Percentiles rank a stretch among this genome's conserved stretches.
phyloP scores from a whole-genome alignment of 2,888 invertebrate species.

The Orchesella flavescens region DNA sequence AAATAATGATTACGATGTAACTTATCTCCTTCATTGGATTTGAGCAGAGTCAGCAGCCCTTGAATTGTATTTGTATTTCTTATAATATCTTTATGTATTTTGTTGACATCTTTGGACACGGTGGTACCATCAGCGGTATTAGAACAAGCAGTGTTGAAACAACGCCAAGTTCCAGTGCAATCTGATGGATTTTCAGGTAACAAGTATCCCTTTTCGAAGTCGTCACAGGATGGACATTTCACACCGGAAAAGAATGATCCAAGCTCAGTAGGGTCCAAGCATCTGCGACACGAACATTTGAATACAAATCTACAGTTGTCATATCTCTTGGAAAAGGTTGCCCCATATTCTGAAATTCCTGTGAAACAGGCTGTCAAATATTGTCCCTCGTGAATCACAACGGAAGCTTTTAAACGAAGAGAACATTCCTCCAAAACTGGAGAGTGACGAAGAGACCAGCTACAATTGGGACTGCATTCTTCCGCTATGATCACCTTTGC shows the following conservation, averaged over 20 bases:
- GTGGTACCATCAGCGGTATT: conserved; percentile 1
- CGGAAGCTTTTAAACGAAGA: conserved; percentile 38
- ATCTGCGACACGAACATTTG: conserved; percentile 47
- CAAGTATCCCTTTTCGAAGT: conserved; percentile 39
- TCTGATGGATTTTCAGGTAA: conserved; percentile 42
- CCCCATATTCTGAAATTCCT: conserved; percentile 51
- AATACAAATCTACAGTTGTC: conserved; percentile 37
- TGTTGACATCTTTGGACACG: conserved; percentile 20
- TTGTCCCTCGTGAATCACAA: conserved; percentile 10
- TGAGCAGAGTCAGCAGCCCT: conserved; percentile 29
- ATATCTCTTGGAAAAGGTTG: conserved; percentile 42
- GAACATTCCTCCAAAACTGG: conserved; percentile 46
- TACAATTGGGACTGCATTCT: conserved; percentile 57
- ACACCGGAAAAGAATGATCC: conserved; percentile 58
- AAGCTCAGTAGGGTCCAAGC: conserved; percentile 49
- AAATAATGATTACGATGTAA: conserved; percentile 58
- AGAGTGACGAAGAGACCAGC: conserved; percentile 53
- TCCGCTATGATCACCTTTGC: conserved; percentile 43
- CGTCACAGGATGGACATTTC: conserved; percentile 37
- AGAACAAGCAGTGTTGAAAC: conserved; percentile 37
- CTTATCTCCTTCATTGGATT: conserved; percentile 8
- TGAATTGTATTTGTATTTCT: conserved; percentile 17
- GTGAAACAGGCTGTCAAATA: conserved; percentile 43
- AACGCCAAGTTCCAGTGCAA: conserved; percentile 26
- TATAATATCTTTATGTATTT: conserved; percentile 43